A percentile compares a stretch with the other conserved stretches of the same genome.
These are phyloP conservation scores for Ctenopoma kingsleyae DNA, from an alignment of 2,797 vertebrate genomes.

Conservation along the genomic window DNA sequence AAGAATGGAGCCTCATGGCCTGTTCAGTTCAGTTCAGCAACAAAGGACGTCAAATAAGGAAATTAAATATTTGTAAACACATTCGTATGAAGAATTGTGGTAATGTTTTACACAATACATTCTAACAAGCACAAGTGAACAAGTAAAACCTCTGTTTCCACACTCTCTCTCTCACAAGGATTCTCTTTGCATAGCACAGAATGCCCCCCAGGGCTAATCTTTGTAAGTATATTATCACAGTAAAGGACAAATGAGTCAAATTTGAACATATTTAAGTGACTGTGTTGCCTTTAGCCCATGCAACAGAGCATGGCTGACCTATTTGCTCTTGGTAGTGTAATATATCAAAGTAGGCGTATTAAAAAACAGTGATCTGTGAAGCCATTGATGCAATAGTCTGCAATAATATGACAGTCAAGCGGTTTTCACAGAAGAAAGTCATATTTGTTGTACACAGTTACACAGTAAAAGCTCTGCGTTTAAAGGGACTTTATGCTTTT, in stretches of 20 bases:
- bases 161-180: neutral
- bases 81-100: slow-evolving; percentile 10
- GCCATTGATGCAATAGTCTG: slow-evolving; percentile 7
- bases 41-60: slow-evolving; percentile 24
- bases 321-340: slow-evolving; percentile 25
- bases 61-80: slow-evolving; percentile 22
- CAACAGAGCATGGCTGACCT: slow-evolving; percentile 38
- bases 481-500: too few relatives aligned
- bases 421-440: neutral
- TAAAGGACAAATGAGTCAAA: slow-evolving; percentile 32
- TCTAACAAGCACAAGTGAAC: slow-evolving; percentile 12
- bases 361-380: neutral
- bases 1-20: neutral
- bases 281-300: slow-evolving; percentile 28
- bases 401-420: neutral
- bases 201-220: slow-evolving; percentile 24
- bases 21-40: neutral
- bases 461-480: too few relatives aligned
- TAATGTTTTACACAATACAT: slow-evolving; percentile 15
- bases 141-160: neutral
- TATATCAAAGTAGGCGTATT: neutral
- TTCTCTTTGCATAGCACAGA: neutral
- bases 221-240: slow-evolving; percentile 25
- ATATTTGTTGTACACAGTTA: too few relatives aligned
- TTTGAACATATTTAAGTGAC: slow-evolving; percentile 31